Conservation (phyloP, 30 jellyfish, hydroid and myxozoan genomes). For the Aurelia coerulea region DNA sequence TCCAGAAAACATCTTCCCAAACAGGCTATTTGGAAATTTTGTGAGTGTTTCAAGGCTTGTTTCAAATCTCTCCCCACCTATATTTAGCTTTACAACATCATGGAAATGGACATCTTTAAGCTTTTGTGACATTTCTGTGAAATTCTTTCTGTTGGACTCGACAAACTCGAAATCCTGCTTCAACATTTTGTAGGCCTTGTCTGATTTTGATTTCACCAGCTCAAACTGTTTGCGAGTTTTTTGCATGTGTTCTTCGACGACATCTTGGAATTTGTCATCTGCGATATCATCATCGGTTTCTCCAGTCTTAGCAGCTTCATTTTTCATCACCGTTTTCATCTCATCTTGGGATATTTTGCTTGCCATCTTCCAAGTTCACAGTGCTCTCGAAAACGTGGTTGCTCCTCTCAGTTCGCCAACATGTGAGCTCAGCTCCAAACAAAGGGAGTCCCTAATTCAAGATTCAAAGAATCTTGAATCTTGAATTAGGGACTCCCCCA, state of each 20-base stretch:
- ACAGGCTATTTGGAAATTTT: neutral
- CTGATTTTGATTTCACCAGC: neutral
- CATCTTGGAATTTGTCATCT: neutral
- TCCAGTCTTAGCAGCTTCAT: neutral
- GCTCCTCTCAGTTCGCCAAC: no score
- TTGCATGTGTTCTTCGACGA: neutral
- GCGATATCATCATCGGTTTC: neutral
- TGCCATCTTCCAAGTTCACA: no score
- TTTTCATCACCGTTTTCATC: no score
- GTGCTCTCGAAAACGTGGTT: no score
- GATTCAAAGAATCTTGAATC: no score
- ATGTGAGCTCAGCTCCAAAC: no score
- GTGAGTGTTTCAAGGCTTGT: neutral
- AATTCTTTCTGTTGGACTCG: neutral
- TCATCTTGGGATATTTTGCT: no score
- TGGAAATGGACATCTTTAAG: neutral
- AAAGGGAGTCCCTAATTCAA: no score
- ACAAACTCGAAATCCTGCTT: neutral
- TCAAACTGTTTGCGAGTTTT: neutral
- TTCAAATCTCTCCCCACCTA: neutral
- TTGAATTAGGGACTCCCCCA: no score
- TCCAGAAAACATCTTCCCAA: constrained; percentile 1
- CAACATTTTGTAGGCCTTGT: neutral
- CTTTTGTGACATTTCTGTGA: neutral
- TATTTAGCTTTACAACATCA: neutral